Conservation (phyloP, 1,140 invertebrate genomes). For the Drosophila kanapiae region DNA sequence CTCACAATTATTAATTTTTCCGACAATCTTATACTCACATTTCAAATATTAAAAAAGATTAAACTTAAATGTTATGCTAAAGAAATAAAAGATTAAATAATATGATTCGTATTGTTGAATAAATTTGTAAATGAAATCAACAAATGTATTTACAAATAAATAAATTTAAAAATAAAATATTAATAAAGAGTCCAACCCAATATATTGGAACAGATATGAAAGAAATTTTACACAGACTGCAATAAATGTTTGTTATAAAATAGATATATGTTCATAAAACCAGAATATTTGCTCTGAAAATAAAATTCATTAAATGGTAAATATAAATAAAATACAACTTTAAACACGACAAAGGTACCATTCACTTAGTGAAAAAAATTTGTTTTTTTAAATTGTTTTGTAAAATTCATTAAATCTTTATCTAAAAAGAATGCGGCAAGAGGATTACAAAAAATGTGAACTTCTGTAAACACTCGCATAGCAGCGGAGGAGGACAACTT, state of each 20-base stretch:
- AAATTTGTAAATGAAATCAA: too few species aligned
- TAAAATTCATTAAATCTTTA: neutral
- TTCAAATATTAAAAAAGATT: too few species aligned
- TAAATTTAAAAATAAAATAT: neutral
- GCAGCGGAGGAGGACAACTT: slow-evolving; percentile 8
- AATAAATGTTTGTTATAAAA: neutral
- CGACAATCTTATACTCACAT: neutral
- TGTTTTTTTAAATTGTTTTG: too few species aligned
- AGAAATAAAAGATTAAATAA: too few species aligned
- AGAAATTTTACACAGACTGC: neutral
- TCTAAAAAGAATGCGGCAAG: neutral
- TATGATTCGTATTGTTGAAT: too few species aligned
- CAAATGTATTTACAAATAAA: neutral
- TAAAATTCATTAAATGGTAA: neutral
- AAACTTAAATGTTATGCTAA: too few species aligned
- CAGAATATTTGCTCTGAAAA: too few species aligned
- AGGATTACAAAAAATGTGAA: slow-evolving; percentile 1
- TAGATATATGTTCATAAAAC: too few species aligned
- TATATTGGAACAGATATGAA: neutral
- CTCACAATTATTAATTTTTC: too few species aligned
- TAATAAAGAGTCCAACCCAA: neutral
- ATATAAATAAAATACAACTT: neutral
- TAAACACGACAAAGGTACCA: neutral
- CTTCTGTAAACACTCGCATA: slow-evolving; percentile 2
- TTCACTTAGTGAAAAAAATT: neutral